Percentiles rank a stretch among this genome's conserved stretches.
Conservation (phyloP, 2,113 vertebrate genomes). For the Gymnocephalus cernua region DNA sequence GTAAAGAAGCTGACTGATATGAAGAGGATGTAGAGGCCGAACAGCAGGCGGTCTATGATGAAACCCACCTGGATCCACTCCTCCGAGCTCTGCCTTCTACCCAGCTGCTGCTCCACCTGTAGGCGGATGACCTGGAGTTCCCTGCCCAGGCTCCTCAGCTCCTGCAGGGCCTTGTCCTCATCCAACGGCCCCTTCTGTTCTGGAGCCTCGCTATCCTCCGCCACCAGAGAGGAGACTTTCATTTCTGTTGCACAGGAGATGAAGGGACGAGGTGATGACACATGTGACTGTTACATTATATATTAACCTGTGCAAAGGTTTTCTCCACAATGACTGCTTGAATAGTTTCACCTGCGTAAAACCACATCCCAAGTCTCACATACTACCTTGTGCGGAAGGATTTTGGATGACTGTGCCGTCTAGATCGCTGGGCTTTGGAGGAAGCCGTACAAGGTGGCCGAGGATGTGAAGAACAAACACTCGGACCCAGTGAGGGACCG, state of each 20-base stretch:
- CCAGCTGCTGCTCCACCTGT: slow-evolving; percentile 66
- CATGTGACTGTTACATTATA: background rate
- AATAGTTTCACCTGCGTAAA: background rate
- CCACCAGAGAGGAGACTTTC: fast-evolving
- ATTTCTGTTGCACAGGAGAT: slow-evolving; percentile 13
- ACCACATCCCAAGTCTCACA: background rate
- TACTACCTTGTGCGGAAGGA: slow-evolving; percentile 19
- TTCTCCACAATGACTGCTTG: background rate
- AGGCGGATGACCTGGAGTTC: slow-evolving; percentile 69
- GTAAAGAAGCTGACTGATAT: slow-evolving; percentile 79
- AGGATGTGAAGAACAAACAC: slow-evolving; percentile 67
- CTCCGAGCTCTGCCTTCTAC: slow-evolving; percentile 40
- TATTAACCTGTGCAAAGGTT: background rate
- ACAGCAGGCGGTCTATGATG: slow-evolving; percentile 83
- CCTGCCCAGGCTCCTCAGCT: slow-evolving; percentile 69
- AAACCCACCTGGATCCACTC: slow-evolving; percentile 82
- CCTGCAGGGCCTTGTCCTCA: slow-evolving; percentile 48
- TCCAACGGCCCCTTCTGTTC: background rate
- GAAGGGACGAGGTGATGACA: background rate
- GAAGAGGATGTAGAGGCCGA: slow-evolving; percentile 80
- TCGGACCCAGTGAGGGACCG: slow-evolving; percentile 68
- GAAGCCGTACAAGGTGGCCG: slow-evolving; percentile 55
- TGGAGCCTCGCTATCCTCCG: background rate
- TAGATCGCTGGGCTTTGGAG: slow-evolving; percentile 26
- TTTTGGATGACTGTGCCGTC: slow-evolving; percentile 43